Evolutionary conservation across 2,113 vertebrate species (phyloP).

Genomic region (mouse (Mus musculus)): GRCm39 chrX:153463001-153463500

Average conservation of each 20-base stretch:
- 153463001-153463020: background rate
- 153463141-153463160: background rate
- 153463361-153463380: background rate
- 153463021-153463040: background rate
- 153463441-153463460: background rate
- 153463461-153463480: background rate
- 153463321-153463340: background rate
- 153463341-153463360: background rate
- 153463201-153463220: background rate
- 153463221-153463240: background rate
- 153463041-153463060: background rate
- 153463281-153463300: fast-evolving
- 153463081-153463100: background rate
- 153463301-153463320: fast-evolving
- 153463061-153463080: background rate
- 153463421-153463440: too few relatives aligned
- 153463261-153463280: too few relatives aligned
- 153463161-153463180: background rate
- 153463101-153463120: background rate
- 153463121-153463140: background rate
- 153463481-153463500: background rate
- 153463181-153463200: background rate
- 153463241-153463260: fast-evolving
- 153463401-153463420: background rate
- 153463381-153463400: too few relatives aligned